A percentile compares a stretch with the other conserved stretches of the same genome.
These are phyloP conservation scores for Chaetorhynchus papuensis DNA, from an alignment of 2,113 vertebrate genomes.

Conservation along the genomic window DNA sequence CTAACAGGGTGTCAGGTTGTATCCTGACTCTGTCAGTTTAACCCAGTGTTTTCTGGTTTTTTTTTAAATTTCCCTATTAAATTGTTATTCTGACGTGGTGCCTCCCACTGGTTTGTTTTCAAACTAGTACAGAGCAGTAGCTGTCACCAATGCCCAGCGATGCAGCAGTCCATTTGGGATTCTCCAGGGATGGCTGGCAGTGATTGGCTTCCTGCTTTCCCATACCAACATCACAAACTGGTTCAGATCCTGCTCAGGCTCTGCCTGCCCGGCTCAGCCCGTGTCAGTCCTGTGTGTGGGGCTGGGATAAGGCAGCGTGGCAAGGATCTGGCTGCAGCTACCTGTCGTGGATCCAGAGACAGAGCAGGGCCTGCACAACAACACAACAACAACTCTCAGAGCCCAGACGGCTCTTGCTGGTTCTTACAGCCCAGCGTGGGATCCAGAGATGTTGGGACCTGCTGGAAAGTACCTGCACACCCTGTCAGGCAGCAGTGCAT, in stretches of 20 bases:
- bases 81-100: no score
- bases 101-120: no score
- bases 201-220: neutral
- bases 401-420: neutral
- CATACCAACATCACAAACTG: neutral
- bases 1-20: no score
- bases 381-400: neutral
- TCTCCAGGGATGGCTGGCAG: neutral
- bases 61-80: no score
- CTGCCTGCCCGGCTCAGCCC: neutral
- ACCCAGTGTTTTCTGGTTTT: no score
- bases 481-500: neutral
- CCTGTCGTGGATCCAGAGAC: neutral
- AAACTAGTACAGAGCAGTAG: no score
- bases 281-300: neutral
- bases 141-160: neutral
- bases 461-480: neutral
- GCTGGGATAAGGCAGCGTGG: neutral
- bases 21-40: no score
- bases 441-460: neutral
- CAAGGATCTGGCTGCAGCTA: conserved; percentile 24
- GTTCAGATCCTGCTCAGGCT: neutral
- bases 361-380: neutral
- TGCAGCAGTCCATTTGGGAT: neutral
- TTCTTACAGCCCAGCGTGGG: neutral